Evolutionary conservation across 2,113 vertebrate genomes (phyloP).

Genomic region (Vulpes ferrilata): DNA sequence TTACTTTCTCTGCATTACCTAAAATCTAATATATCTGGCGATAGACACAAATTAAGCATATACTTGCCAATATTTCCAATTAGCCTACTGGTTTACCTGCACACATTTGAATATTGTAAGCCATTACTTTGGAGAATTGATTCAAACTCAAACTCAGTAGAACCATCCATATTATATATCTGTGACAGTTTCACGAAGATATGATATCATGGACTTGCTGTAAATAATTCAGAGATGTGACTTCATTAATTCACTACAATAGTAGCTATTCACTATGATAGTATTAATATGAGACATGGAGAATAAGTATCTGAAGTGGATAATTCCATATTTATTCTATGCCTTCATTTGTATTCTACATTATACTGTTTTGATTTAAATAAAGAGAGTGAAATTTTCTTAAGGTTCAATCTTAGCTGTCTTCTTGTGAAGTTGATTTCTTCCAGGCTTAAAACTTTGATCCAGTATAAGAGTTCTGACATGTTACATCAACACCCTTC

Average conservation of each 20-base stretch:
- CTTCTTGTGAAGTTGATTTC: slow-evolving; percentile 32
- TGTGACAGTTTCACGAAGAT: slow-evolving; percentile 2
- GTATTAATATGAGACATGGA: neutral
- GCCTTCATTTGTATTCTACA: slow-evolving; percentile 21
- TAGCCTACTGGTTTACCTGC: slow-evolving; percentile 3
- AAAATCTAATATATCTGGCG: neutral
- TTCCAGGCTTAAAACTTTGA: slow-evolving; percentile 44
- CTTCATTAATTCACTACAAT: neutral
- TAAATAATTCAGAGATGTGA: slow-evolving; percentile 31
- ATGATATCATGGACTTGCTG: neutral
- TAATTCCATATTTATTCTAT: neutral
- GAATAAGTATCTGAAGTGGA: neutral
- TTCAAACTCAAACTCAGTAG: slow-evolving; percentile 18
- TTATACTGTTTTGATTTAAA: slow-evolving; percentile 48
- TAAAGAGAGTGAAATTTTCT: neutral
- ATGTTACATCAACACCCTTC: slow-evolving; percentile 33
- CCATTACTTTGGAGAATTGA: slow-evolving; percentile 7
- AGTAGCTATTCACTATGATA: neutral
- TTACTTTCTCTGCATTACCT: neutral
- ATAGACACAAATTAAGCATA: neutral
- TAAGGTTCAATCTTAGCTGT: neutral
- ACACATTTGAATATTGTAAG: neutral
- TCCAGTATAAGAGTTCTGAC: slow-evolving; percentile 24
- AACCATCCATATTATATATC: neutral
- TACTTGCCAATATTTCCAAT: neutral